These are phyloP conservation scores for Elephantulus edwardii DNA, from an alignment of 2,113 vertebrate species.

Conservation along the genomic window DNA sequence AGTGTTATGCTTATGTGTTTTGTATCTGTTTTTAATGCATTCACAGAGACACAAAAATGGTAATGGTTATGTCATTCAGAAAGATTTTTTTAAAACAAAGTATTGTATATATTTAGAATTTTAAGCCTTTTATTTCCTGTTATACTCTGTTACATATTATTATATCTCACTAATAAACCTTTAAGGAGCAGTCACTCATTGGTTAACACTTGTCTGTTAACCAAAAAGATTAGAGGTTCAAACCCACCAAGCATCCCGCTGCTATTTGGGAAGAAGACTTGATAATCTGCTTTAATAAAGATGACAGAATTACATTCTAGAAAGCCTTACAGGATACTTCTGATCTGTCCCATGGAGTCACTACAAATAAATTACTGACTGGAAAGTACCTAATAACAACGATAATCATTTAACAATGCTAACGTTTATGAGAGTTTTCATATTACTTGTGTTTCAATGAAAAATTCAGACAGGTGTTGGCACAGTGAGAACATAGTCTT, in stretches of 20 bases:
- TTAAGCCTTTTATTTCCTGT: background rate
- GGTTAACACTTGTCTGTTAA: background rate
- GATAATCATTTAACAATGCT: background rate
- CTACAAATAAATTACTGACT: background rate
- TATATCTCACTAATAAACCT: conserved; percentile 1
- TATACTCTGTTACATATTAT: background rate
- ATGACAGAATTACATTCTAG: background rate
- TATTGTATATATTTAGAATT: background rate
- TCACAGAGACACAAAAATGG: conserved; percentile 22
- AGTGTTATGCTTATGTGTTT: background rate
- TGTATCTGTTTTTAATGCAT: background rate
- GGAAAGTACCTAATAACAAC: background rate
- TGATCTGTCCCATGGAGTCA: background rate
- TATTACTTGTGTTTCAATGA: background rate
- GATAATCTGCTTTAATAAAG: background rate
- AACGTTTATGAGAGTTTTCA: background rate
- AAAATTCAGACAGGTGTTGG: background rate
- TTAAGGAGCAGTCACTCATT: background rate
- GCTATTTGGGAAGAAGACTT: background rate
- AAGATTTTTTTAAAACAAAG: conserved; percentile 26
- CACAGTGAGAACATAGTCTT: background rate
- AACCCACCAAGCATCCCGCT: background rate
- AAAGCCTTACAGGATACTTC: background rate
- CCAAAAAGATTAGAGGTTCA: background rate
- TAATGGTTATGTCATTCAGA: background rate